Evolutionary conservation across 1,140 invertebrate species (phyloP), one percentile per base, ranked within the genome.

Genomic region (Pygmarrhopalites habei): DNA sequence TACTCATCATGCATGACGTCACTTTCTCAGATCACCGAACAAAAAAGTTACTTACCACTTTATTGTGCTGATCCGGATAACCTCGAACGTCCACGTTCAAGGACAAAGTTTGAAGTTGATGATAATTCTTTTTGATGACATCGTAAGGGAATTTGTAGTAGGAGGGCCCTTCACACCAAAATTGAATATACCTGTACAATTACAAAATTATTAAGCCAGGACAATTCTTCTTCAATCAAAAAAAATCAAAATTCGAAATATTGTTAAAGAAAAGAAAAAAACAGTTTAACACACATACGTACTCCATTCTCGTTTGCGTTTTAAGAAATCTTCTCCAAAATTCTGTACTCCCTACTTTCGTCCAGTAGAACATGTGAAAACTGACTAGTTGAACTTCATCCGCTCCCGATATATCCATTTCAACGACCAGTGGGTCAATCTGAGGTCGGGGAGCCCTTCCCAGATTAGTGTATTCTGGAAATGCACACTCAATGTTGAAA

Each of bases 121-220:
- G 14, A 56, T 32, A 21, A 41, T 39, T 41, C 17, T 35, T 56
- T 39, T 21, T 32, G 53, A 56, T 21, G 5, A 56, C 26, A 39
- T 56, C 53, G 23, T 56, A 56, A 35, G 53, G 53, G 30, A 56
- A 56, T n/a, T 41, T 35, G 53, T 56, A 56, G 30, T 41, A 56
- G n/a, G 15, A 5, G 2, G 15, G 23, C 15, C 53, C 53, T 21
- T 56, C 53, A 26, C 29, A 35, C 53, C 53, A 56, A 28, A 56
- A 56, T 23, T 56, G 53, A 41, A 56, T 55, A n/a, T 41, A 41
- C n/a, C n/a, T 10, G 10, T 12, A 41, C 39, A n/a, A 41, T 41
- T 41, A 10, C 39, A n/a, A n/a, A 41, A 41, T 10, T n/a, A 12
- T n/a, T 12, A 10, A 41, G 10, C 39, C 10, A 41, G 10, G 10